A percentile compares a stretch with the other conserved stretches of the same genome.
These are phyloP conservation scores for Agonopterix subpropinquella DNA, from an alignment of 2,888 invertebrate species.

Conservation along the genomic window DNA sequence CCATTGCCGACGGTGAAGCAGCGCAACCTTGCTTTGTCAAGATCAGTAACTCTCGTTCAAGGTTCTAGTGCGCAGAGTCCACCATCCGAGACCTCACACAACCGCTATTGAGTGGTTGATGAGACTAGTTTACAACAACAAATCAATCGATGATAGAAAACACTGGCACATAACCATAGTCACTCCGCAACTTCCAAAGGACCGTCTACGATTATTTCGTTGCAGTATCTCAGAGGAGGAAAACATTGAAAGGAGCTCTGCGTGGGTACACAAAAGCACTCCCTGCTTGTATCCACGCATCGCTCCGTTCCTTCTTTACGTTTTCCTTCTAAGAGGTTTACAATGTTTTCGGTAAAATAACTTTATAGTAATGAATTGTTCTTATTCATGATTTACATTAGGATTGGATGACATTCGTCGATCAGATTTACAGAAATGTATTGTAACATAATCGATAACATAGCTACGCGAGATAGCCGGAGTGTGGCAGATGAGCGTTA, in stretches of 20 bases:
- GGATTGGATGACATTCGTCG: constrained; percentile 11
- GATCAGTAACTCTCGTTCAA: constrained; percentile 13
- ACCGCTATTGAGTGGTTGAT: constrained; percentile 38
- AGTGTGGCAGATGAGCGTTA: constrained; percentile 40
- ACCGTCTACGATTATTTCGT: constrained; percentile 48
- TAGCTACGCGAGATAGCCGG: constrained; percentile 8
- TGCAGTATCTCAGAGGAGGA: constrained; percentile 45
- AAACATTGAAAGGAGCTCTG: constrained; percentile 53
- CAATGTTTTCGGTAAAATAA: constrained; percentile 43
- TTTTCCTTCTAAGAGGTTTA: constrained; percentile 57
- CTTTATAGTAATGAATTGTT: constrained; percentile 2
- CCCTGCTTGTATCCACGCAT: constrained; percentile 52
- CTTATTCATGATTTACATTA: constrained; percentile 5
- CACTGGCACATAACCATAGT: constrained; percentile 49
- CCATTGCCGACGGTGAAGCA: constrained; percentile 48
- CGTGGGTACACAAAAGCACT: constrained; percentile 47
- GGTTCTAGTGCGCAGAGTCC: constrained; percentile 35
- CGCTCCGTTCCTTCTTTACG: constrained; percentile 36
- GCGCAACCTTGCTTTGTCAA: constrained; percentile 21
- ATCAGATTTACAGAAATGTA: neutral
- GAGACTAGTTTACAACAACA: constrained; percentile 50
- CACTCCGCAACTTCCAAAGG: constrained; percentile 70
- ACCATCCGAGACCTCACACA: constrained; percentile 47
- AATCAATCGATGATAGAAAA: constrained; percentile 45
- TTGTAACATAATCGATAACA: neutral